Evolutionary conservation across 2,113 vertebrate species (phyloP), one percentile per base, ranked within the genome.

Genomic region (Equus przewalskii): DNA sequence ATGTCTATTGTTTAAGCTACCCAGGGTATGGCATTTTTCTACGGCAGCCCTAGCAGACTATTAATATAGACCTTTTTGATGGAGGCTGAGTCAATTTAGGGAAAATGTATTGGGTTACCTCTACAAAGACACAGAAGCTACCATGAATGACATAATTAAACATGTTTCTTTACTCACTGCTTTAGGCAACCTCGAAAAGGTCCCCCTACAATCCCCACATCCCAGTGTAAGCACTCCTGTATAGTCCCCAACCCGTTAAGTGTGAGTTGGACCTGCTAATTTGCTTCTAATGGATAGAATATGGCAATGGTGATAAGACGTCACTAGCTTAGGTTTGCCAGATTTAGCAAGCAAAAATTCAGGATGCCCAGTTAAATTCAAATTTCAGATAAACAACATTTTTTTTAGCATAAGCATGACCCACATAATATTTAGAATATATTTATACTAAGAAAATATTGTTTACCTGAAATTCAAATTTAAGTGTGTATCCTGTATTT

Each of bases 191-290:
- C 56, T 62, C 79, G 67, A 49, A 60, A 4, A 30, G 41, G 19
- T 3, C 19, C 8, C 8, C 30, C 16, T 7, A 3, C 11, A 22
- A 62, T 22, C 1, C 26, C 7, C 24, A 64, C 5, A n/a, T 13
- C 33, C 2, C 30, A 41, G 10, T 22, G 0, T 15, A 58, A 28
- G 89, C 19, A 18, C 5, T 65, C 11, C 15, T 73, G 7, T 76
- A 33, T n/a, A 67, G 81, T 56, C 3, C 7, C 18, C 21, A 44
- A 5, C 6, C 3, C 4, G 36, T 51, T 16, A 19, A 69, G 7
- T 46, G 3, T 33, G 11, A 67, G 5, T 6, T 56, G 58, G 26
- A 80, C 16, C 14, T n/a, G n/a, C 0, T 62, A 18, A 67, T 49
- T 80, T 44, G 2, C 18, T 73, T 36, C 49, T 36, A 54, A 24